Conservation (phyloP, 2,113 vertebrate species). For the Phycodurus eques region DNA sequence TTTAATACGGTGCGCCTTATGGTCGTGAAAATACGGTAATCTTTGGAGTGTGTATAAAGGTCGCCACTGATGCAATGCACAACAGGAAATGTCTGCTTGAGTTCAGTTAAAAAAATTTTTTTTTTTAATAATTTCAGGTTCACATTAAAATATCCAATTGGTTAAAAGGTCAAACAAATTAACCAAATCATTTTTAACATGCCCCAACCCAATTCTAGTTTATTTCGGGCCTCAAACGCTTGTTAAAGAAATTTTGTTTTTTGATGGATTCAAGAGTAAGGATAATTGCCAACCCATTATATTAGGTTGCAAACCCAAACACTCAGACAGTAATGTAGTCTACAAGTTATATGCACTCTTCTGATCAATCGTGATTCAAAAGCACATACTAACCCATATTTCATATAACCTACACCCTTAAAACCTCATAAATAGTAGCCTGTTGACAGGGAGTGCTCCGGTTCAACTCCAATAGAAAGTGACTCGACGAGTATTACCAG, state of each 20-base stretch:
- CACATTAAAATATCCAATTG: background rate
- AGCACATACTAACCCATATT: background rate
- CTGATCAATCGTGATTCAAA: background rate
- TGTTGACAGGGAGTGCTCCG: slow-evolving; percentile 29
- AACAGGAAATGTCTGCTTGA: slow-evolving; percentile 26
- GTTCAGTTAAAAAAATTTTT: slow-evolving; percentile 6
- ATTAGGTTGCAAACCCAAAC: background rate
- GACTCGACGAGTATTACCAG: slow-evolving; percentile 50
- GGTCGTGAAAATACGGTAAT: background rate
- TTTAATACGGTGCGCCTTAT: too few relatives aligned
- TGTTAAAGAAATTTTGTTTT: background rate
- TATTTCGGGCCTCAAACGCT: background rate
- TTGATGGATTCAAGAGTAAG: too few relatives aligned
- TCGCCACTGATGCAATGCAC: slow-evolving; percentile 21
- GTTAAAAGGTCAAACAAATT: background rate
- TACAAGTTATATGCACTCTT: background rate
- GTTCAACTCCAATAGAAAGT: slow-evolving; percentile 34
- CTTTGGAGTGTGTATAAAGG: slow-evolving; percentile 41
- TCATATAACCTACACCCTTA: background rate
- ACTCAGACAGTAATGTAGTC: background rate
- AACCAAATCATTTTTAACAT: background rate
- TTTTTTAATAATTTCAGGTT: too few relatives aligned
- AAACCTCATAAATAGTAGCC: slow-evolving; percentile 6
- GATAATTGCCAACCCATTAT: too few relatives aligned
- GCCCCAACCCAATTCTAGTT: background rate